These are phyloP conservation scores for Corythornis cristatus DNA, from an alignment of 2,113 vertebrate species.

Conservation along the genomic window DNA sequence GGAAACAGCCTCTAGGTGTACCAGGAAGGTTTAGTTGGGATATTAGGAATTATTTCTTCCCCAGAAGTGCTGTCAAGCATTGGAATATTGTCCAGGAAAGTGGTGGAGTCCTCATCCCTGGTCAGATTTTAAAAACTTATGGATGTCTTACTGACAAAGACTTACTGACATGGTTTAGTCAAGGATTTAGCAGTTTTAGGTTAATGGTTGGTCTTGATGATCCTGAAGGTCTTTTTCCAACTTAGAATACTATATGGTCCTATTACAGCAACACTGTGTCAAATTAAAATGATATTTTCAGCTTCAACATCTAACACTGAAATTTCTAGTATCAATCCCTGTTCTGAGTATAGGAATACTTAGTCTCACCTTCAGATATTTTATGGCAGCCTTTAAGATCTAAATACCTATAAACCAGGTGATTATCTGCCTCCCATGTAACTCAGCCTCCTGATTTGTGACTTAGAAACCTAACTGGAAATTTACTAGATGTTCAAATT, in stretches of 20 bases:
- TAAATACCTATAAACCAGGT: background rate
- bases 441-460: background rate
- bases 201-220: fast-evolving
- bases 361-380: background rate
- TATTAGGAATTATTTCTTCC: background rate
- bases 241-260: background rate
- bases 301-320: background rate
- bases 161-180: background rate
- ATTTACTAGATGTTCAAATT: background rate
- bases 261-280: background rate
- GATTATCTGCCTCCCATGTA: background rate
- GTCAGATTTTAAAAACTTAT: background rate
- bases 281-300: background rate
- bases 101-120: background rate
- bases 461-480: background rate
- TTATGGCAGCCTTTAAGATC: background rate
- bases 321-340: background rate
- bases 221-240: background rate
- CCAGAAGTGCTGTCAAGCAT: background rate
- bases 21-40: background rate
- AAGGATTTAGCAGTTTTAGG: background rate
- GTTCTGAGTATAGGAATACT: background rate
- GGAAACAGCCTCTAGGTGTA: background rate
- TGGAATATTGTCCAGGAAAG: background rate
- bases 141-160: background rate